Base-by-base conservation (phyloP, 2,113 vertebrate species). In the Malurus melanocephalus region DNA sequence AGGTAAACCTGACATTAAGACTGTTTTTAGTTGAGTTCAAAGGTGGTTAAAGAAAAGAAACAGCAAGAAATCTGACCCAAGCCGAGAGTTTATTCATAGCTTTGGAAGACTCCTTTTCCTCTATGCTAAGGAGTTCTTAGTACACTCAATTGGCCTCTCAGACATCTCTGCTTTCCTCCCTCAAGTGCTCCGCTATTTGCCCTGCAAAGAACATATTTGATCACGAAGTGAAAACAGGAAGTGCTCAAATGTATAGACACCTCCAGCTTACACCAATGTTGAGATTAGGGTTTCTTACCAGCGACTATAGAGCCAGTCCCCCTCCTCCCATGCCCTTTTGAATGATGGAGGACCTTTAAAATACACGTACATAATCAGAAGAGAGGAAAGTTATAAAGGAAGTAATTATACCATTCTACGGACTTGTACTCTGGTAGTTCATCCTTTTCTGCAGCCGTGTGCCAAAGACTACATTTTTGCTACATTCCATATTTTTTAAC, bases 161-260 rank as follows among this genome's bases (percentile, higher is more conserved):
- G 98, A 88, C 96, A 96, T 97, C 97, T 97, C 94, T 95, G 95
- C 96, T 96, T 98, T 98, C 97, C 97, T 97, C 96, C 95, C 95
- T 97, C 96, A 97, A 97, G 98, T 96, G 97, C 97, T 97, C 96
- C 96, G 95, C 96, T 96, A 95, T 97, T 97, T 97, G 97, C 97
- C 97, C 95, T 96, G 96, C 97, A 98, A 98, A 98, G 98, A 98
- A 97, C 96, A 97, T 97, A 97, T 98, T 98, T 98, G 96, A 97
- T 97, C 95, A 62, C 21, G n/a, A 97, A 98, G 97, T 98, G 98
- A 98, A 99, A 98, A 99, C 98, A 98, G 98, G 98, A 99, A 98
- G 98, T 98, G 97, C 97, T 98, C 97, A 93, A 96, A 98, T 97
- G 97, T 97, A 98, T 98, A 98, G 98, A 98, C 97, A 98, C 96